Base-by-base conservation (phyloP, 2,797 vertebrate genomes). In the Kryptopterus vitreolus region DNA sequence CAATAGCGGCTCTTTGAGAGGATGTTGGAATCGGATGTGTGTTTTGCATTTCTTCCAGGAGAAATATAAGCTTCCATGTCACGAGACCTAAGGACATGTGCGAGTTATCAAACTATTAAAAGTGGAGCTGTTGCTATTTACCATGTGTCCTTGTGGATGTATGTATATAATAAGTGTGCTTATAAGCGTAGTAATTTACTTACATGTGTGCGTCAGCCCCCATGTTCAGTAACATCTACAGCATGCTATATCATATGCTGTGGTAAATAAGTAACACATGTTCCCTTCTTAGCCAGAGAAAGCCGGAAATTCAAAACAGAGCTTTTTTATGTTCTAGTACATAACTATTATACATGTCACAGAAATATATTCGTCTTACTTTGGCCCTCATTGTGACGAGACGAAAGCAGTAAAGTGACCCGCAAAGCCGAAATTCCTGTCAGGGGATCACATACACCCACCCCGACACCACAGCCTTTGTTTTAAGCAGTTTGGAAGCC, bases 361-460 rank as follows among this genome's bases (percentile, higher is more conserved):
- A 62, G 73, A 76, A 59, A 18, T 38, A 12, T 73, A 52, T 58
- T 22, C 3, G 70, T 38, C n/a, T 11, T 35, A 57, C 31, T 73
- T 73, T 71, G 31, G 33, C 13, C 22, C 2, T 3, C 20, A 52
- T 1, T 24, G 48, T 24, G 26, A n/a, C 53, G 10, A 26, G 76
- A 68, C 16, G n/a, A 65, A 55, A 77, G 76, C 33, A 57, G 22
- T 22, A 68, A 50, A 66, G 10, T 68, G 76, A 77, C 50, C 50
- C 50, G 68, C 48, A 53, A 65, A 77, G 58, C 11, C 29, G 52
- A 77, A 65, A 65, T 77, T 77, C 75, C 75, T 55, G 48, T 62
- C 29, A 62, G 43, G 10, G n/a, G 18, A 76, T 76, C 16, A 2
- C 24, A 48, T 24, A 74, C 58, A 52, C 55, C 50, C 69, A 71